These are phyloP conservation scores for Thereva unica DNA, from an alignment of 2,888 invertebrate species.

Conservation along the genomic window DNA sequence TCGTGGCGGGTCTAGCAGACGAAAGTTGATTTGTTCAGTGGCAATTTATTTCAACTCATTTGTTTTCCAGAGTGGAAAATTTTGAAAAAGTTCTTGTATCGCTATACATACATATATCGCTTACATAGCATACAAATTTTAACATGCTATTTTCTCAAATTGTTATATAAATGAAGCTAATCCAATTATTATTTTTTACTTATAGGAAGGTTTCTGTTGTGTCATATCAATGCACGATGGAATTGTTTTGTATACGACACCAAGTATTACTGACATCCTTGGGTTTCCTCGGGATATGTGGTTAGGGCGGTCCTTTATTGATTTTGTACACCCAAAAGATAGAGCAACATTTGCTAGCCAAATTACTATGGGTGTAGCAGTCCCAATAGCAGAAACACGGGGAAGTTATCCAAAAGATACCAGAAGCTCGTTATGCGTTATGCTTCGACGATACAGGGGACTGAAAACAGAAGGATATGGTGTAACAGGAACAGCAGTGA, in stretches of 20 bases:
- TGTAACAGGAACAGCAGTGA: constrained; percentile 63
- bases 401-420: constrained; percentile 57
- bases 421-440: constrained; percentile 64
- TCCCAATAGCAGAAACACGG: constrained; percentile 63
- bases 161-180: constrained; percentile 38
- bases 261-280: constrained; percentile 68
- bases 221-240: constrained; percentile 85
- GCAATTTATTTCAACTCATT: no score
- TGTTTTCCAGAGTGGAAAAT: no score
- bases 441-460: constrained; percentile 69
- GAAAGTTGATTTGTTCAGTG: no score
- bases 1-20: no score
- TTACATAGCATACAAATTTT: no score
- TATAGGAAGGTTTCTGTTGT: constrained; percentile 74
- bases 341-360: constrained; percentile 75
- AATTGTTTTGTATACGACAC: constrained; percentile 75
- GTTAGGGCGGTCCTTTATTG: constrained; percentile 83
- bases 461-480: constrained; percentile 65
- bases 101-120: no score
- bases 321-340: constrained; percentile 81
- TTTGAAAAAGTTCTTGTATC: no score
- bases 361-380: constrained; percentile 68
- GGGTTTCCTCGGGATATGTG: constrained; percentile 85
- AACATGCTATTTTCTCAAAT: no score
- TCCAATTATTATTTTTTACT: constrained; percentile 39